Evolutionary conservation across 2,888 invertebrate species (phyloP).

Genomic region (Rhagonycha fulva): DNA sequence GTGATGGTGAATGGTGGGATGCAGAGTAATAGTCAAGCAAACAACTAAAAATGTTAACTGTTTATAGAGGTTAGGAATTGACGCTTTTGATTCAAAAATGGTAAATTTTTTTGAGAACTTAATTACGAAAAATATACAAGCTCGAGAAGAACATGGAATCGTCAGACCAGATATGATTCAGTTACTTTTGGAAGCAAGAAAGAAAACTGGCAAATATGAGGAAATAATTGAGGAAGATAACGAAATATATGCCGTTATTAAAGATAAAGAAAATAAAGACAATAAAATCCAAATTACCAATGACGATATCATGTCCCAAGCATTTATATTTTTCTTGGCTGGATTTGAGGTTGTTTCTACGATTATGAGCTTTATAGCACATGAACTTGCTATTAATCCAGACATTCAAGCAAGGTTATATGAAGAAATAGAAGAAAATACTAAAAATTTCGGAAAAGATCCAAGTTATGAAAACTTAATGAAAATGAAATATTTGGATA

Average conservation of each 20-base stretch:
- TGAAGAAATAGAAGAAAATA: not conserved
- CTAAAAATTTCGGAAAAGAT: not conserved
- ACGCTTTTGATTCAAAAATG: not conserved
- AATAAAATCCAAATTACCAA: slow-evolving; percentile 32
- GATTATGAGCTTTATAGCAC: slow-evolving; percentile 57
- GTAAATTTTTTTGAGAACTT: slow-evolving; percentile 37
- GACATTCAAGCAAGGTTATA: slow-evolving; percentile 59
- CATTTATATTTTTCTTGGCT: slow-evolving; percentile 59
- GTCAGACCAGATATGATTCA: slow-evolving; percentile 52
- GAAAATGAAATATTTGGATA: slow-evolving; percentile 6
- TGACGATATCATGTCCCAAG: slow-evolving; percentile 63
- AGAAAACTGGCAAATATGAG: slow-evolving; percentile 35
- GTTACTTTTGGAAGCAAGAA: slow-evolving; percentile 46
- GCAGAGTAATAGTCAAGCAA: no score
- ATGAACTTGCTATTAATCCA: slow-evolving; percentile 63
- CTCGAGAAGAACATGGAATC: slow-evolving; percentile 42
- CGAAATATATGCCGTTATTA: not conserved
- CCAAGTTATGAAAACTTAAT: not conserved
- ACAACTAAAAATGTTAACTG: no score
- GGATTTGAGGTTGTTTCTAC: slow-evolving; percentile 59
- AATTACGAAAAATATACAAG: slow-evolving; percentile 39
- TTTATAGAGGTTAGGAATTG: not conserved
- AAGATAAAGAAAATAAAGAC: not conserved
- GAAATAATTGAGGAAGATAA: slow-evolving; percentile 19
- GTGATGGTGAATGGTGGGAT: no score